Evolutionary conservation across 1,140 invertebrate species (phyloP), one percentile per base, ranked within the genome.

Genomic region (Heterodera schachtii): DNA sequence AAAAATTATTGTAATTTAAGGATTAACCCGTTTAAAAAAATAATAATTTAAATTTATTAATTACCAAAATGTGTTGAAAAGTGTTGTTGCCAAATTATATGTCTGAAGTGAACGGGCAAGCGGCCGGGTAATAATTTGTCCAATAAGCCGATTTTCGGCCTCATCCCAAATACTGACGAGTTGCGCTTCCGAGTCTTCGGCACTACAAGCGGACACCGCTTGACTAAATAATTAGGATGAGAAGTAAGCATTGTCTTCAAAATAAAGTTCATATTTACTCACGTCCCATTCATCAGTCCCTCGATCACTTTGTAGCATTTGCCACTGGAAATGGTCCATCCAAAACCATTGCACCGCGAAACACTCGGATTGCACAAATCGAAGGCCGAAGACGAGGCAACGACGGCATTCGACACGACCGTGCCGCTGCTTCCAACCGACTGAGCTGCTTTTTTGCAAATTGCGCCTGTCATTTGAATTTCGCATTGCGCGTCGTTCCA

Each of bases 31-130:
- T 6, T 8, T 52, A 52, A 52, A 52, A 52, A 52, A 11, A 8
- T 52, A 52, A 52, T 52, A 6, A 52, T 52, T 8, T 52, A 11
- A 52, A 52, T 8, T 8, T 8, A 52, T 52, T 8, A 52, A 9
- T 69, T 43, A 71, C 69, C 69, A 71, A 16, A 41, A 71, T 71
- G 69, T 43, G 31, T 71, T 71, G 69, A 71, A 46, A 11, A 71
- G 44, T 71, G 69, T 41, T 43, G 69, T 43, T 41, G 69, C n/a
- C 69, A 71, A 19, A 46, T 41, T n/a, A 41, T 71, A 71, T 19
- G 44, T 71, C 41, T 46, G 69, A 13, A 31, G 69, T 11, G 69
- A 71, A 41, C 69, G 69, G 1, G 8, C 3, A 71, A 71, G 9
- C 44, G 8, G 3, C 11, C 41, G 69, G 11, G 69, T n/a, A 11